Evolutionary conservation across 2,888 invertebrate genomes (phyloP), one percentile per base, ranked within the genome.

Genomic region (Catocala nupta): DNA sequence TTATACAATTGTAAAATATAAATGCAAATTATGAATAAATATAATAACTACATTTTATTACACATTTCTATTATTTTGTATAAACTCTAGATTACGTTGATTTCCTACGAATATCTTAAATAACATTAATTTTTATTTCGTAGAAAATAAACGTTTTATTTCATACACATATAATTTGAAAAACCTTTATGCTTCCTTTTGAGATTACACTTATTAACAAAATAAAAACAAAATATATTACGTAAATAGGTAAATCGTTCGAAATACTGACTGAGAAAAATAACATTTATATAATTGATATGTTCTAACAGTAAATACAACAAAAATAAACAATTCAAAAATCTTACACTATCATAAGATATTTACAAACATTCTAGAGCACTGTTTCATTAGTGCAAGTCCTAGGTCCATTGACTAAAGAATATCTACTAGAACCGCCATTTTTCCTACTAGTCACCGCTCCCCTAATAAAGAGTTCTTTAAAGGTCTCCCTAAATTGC

Each of bases 401-500:
- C 76, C 97, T 95, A 60, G 97, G 97, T 5, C 97, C 97, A 83
- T 97, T 97, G 0, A 97, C 97, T 43, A 97, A 90, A 0, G 97
- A 97, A 85, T 97, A 97, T 77, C 97, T 95, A 55, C 97, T 97
- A 0, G 97, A 97, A 0, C 96, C 96, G 3, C 95, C 96, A 73
- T 96, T 96, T 78, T 95, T 95, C 76, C 95, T 94, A 75, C 95
- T 95, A 5, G 95, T 95, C 0, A 95, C 94, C 1, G 95, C 94
- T 0, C 95, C 95, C 51, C 96, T 89, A 49, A 97, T 95, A 83
- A 99, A 98, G 7, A 96, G 86, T 81, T 97, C 97, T 82, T 97
- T 98, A 88, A 99, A 99, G 0, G 99, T 99, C 87, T 98, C 98
- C 55, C 99, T 95, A 89, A 99, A 99, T 87, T 98, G 98, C 42